Evolutionary conservation across 2,797 vertebrate genomes (phyloP).

Genomic region (Galaxias olidus): DNA sequence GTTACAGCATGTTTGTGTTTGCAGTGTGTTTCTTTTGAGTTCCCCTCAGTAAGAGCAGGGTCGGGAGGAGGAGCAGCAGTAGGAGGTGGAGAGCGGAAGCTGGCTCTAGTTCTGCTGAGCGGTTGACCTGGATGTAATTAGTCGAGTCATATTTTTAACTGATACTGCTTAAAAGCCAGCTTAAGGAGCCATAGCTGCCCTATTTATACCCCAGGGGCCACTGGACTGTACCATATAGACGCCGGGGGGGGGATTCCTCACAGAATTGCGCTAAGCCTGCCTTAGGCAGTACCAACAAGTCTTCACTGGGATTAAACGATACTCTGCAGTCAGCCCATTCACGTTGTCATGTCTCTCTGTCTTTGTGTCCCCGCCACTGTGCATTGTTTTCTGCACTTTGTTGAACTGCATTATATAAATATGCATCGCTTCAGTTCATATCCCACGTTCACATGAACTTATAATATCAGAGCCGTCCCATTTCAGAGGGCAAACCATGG

Average conservation of each 20-base stretch:
- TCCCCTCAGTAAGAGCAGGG: too few species aligned
- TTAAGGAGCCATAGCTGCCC: slow-evolving; percentile 74
- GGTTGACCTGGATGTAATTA: slow-evolving; percentile 71
- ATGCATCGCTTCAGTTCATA: too few species aligned
- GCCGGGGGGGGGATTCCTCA: slow-evolving; percentile 68
- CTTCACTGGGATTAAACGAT: slow-evolving; percentile 73
- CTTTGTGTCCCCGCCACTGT: too few species aligned
- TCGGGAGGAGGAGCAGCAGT: background rate
- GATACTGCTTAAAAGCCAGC: slow-evolving; percentile 78
- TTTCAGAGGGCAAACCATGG: too few species aligned
- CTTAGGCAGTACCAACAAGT: slow-evolving; percentile 69
- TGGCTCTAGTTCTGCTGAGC: slow-evolving; percentile 64
- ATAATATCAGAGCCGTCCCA: too few species aligned
- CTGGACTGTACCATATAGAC: slow-evolving; percentile 66
- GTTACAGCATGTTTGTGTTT: background rate
- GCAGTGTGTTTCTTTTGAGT: too few species aligned
- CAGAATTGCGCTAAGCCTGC: slow-evolving; percentile 75
- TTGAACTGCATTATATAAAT: too few species aligned
- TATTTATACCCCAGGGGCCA: slow-evolving; percentile 78
- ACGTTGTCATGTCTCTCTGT: slow-evolving; percentile 20
- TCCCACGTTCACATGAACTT: too few species aligned
- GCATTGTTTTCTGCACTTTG: background rate
- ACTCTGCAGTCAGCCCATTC: slow-evolving; percentile 55
- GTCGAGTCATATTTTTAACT: slow-evolving; percentile 79
- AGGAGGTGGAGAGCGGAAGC: slow-evolving; percentile 23